Conservation (phyloP, 2,888 invertebrate species). For the Lysandra coridon region DNA sequence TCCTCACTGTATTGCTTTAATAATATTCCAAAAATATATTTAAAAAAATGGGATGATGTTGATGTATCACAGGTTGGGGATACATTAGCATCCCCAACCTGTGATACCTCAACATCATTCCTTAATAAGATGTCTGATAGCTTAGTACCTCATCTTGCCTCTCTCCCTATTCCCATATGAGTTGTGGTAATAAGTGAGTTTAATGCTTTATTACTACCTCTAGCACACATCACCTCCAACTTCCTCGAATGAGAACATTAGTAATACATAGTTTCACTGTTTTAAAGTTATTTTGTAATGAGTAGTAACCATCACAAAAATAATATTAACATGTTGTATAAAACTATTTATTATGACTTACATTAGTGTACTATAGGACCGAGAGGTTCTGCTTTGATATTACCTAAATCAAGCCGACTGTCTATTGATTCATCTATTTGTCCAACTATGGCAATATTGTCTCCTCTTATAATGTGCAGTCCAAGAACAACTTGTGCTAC, state of each 20-base stretch:
- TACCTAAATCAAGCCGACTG: slow-evolving; percentile 88
- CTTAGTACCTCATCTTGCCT: not conserved
- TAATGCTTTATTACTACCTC: not conserved
- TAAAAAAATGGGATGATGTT: not conserved
- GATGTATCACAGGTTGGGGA: not conserved
- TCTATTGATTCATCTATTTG: slow-evolving; percentile 92
- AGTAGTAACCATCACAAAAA: slow-evolving; percentile 26
- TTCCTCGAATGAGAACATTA: not conserved
- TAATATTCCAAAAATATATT: not conserved
- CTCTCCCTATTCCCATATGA: not conserved
- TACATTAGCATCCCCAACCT: no score
- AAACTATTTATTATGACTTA: slow-evolving; percentile 35
- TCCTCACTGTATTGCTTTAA: not conserved
- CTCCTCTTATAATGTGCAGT: slow-evolving; percentile 97
- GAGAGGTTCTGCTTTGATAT: slow-evolving; percentile 91
- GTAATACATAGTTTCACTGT: not conserved
- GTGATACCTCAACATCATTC: no score
- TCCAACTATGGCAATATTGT: slow-evolving; percentile 96
- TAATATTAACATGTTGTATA: not conserved
- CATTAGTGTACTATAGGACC: slow-evolving; percentile 88
- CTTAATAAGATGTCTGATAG: not conserved
- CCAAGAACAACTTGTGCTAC: slow-evolving; percentile 94
- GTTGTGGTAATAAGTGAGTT: not conserved
- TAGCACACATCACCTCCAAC: not conserved
- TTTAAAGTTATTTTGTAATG: not conserved